These are phyloP conservation scores for Catagonus wagneri DNA, from an alignment of 2,113 vertebrate genomes.

Conservation along the genomic window DNA sequence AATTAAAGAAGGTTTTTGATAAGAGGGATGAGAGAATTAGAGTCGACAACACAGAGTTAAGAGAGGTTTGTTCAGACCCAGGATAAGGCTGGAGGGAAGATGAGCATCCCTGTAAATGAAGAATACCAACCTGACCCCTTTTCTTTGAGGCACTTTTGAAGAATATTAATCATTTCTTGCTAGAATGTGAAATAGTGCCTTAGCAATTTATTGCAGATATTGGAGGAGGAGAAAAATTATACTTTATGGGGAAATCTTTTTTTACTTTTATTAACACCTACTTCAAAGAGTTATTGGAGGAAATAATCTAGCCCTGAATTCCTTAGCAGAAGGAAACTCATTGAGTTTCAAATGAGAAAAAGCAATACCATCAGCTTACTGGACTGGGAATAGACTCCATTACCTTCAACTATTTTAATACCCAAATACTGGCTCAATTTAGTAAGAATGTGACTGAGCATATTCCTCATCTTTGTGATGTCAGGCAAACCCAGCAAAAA, in stretches of 20 bases:
- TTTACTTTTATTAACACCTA: constrained; percentile 60
- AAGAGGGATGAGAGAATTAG: not conserved
- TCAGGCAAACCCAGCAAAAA: not conserved
- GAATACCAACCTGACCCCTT: not conserved
- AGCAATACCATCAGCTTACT: not conserved
- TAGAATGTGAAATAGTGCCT: constrained; percentile 6
- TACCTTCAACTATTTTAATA: not conserved
- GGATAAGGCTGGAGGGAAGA: not conserved
- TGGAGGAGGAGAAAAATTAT: not conserved
- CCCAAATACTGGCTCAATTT: not conserved
- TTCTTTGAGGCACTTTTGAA: not conserved
- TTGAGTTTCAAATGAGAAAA: not conserved
- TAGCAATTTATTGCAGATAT: not conserved
- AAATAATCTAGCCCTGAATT: constrained; percentile 48
- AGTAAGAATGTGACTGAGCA: not conserved
- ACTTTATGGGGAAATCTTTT: not conserved
- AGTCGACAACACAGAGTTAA: not conserved
- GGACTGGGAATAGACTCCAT: not conserved
- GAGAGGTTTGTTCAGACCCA: not conserved
- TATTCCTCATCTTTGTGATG: not conserved
- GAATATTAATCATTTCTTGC: not conserved
- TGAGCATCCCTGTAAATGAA: not conserved
- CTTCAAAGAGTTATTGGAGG: constrained; percentile 39
- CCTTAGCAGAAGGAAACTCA: constrained; percentile 1
- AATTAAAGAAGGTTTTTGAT: not conserved